Base-by-base conservation (phyloP, 2,113 vertebrate species). In the Alethe diademata region DNA sequence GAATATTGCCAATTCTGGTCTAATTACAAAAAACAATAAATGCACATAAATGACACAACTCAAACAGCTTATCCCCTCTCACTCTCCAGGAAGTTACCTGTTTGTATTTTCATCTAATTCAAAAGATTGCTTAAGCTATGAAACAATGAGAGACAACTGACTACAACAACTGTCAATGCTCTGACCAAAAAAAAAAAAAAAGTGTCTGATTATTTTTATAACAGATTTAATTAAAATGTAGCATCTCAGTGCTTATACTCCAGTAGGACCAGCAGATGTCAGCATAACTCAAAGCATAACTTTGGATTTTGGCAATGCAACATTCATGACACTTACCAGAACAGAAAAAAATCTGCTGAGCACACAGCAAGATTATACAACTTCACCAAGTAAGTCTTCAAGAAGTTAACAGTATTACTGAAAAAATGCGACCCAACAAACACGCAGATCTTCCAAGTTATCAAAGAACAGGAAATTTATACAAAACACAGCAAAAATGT, bases 251-350 rank as follows among this genome's bases (percentile, higher is more conserved):
- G 40, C 35, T 88, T 88, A 69, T 19, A 70, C 82, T 71, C 42
- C 54, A 43, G 20, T 19, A 66, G 60, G 11, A 82, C 97, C 96
- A 98, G 96, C 78, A 98, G 96, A 86, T 96, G 97, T 97, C 97
- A 98, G 95, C 57, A 95, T 20, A 96, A 92, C 43, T 62, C 87
- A 95, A 95, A 84, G 38, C 6, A 19, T 12, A 67, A 64, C n/a
- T 70, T 15, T 3, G 20, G 38, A 25, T 67, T 85, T 67, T 29
- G 31, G 14, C 2, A 6, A 19, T 22, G 35, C 23, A 71, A 62
- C 7, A 2, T 18, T 78, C 15, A 7, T 4, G 16, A 56, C 4
- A 3, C 40, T 40, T 40, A 14, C 0, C 40, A 67, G 45, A 65
- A 73, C 28, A 65, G 18, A 42, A 53, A 38, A n/a, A 61, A 33